phyloP scores from a whole-genome alignment of 2,113 vertebrate species.

The Python bivittatus region DNA sequence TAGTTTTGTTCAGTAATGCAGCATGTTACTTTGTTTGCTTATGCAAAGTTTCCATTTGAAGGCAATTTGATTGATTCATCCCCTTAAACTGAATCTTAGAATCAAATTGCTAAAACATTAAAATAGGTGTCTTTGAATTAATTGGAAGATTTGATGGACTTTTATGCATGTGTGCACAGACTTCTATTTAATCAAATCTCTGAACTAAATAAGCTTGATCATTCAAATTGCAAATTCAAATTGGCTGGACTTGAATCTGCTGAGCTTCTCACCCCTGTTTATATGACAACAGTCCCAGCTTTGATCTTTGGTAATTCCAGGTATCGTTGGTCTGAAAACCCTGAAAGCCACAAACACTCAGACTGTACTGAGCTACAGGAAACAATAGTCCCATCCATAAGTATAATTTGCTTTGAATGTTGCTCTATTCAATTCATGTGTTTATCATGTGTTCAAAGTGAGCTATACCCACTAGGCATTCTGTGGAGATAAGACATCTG shows the following conservation, averaged over 20 bases:
- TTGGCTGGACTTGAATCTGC: not conserved
- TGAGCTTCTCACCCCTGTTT: not conserved
- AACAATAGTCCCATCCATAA: not conserved
- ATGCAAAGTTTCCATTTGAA: not conserved
- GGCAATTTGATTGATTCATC: not conserved
- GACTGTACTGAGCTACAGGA: not conserved
- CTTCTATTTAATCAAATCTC: not conserved
- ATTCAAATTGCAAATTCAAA: not conserved
- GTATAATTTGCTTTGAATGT: not conserved
- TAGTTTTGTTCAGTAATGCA: not conserved
- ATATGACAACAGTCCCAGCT: not conserved
- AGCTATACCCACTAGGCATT: not conserved
- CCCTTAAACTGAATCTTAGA: not conserved
- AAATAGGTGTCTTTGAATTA: not conserved
- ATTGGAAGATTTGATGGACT: not conserved
- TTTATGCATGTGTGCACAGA: not conserved
- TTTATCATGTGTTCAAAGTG: not conserved
- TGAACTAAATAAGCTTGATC: not conserved
- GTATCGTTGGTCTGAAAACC: not conserved
- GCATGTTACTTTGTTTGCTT: not conserved
- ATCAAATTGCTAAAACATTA: not conserved
- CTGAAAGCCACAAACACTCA: not conserved
- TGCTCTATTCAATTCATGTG: not conserved
- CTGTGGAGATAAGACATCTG: not conserved
- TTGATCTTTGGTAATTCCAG: not conserved